Evolutionary conservation across 2,888 invertebrate species (phyloP), one percentile per base, ranked within the genome.

Genomic region (Lochmaea crataegi): DNA sequence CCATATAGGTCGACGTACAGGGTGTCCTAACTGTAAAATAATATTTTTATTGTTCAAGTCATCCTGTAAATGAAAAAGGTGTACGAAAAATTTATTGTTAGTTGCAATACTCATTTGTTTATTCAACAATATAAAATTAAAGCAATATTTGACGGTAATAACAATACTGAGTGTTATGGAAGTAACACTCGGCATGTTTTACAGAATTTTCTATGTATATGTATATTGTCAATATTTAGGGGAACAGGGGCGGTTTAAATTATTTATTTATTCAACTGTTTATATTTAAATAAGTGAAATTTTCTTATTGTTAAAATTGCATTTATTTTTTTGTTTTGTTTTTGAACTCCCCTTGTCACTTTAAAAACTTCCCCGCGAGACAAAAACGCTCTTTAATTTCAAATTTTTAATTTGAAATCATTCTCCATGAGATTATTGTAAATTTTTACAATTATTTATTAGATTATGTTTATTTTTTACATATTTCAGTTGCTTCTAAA

Each of bases 91-190:
- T 60, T 48, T 68, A 5, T 32, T 32, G 60, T 68, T 67, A 60
- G 22, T 69, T 67, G 69, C 68, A 78, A 79, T 78, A 79, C 79
- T 78, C 78, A 75, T 63, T 71, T 71, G 74, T 77, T 73, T 73
- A 73, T 74, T 75, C 60, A 75, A 68, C 72, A 75, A 76, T 72
- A 51, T 71, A 76, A 77, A 78, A 76, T 77, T 72, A 76, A 80
- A 81, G 80, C 81, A 80, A 80, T 81, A 81, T 78, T 74, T 51
- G 57, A 73, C 32, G 71, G 75, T 73, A 70, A 74, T 73, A 71
- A 72, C 58, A 65, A 67, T 16, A 41, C 53, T 63, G 69, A 14
- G 69, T 65, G 60, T 73, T 57, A 64, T 60, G 65, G 41, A 65
- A 68, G 9, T 41, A 66, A 57, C 64, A 64, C 26, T 41, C 51